A percentile compares a stretch with the other conserved stretches of the same genome.
Evolutionary conservation across 2,888 invertebrate genomes (phyloP).

Genomic region (Cantharis rufa): DNA sequence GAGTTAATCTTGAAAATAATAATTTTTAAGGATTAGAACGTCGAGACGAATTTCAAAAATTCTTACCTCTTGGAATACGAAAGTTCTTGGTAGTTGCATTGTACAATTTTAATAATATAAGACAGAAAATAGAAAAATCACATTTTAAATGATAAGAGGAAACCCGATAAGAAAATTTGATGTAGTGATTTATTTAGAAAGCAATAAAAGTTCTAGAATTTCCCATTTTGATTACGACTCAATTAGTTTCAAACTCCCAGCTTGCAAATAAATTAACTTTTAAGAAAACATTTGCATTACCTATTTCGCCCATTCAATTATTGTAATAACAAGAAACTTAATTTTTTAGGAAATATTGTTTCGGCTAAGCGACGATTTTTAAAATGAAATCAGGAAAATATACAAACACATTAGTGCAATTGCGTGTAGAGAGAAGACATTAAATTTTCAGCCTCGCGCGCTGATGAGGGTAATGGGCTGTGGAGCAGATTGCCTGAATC

Average conservation of each 20-base stretch:
- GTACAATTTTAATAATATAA: neutral
- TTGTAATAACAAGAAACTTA: constrained; percentile 1
- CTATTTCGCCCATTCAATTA: neutral
- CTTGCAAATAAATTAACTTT: neutral
- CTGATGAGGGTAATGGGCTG: constrained; percentile 54
- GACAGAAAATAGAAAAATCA: neutral
- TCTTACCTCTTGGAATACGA: neutral
- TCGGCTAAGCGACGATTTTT: constrained; percentile 30
- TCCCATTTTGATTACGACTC: neutral
- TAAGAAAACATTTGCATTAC: neutral
- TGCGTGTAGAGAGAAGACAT: constrained; percentile 54
- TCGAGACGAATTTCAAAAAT: neutral
- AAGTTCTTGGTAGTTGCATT: neutral
- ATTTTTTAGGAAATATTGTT: constrained; percentile 24
- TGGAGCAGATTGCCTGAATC: constrained; percentile 52
- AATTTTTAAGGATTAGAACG: neutral
- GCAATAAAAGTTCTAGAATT: neutral
- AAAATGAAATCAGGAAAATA: constrained; percentile 46
- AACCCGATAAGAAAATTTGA: neutral
- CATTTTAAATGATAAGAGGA: neutral
- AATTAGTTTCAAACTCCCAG: neutral
- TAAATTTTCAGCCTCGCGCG: constrained; percentile 54
- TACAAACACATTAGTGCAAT: constrained; percentile 52
- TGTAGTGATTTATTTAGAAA: neutral
- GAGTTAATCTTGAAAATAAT: neutral